Evolutionary conservation across 2,888 invertebrate species (phyloP).

Genomic region (Drosophila differens): DNA sequence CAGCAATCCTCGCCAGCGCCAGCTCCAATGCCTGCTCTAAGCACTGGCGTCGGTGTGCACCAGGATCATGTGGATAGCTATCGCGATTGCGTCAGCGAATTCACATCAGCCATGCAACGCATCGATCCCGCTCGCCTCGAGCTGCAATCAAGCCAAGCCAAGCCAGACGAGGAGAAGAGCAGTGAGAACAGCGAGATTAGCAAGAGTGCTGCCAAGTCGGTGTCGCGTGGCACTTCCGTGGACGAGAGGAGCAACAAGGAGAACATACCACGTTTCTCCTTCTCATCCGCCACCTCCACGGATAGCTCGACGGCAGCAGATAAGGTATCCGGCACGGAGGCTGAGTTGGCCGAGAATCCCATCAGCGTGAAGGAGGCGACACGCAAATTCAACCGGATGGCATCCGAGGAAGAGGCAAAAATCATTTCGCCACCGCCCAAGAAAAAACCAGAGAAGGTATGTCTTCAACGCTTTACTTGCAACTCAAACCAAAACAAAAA

Average conservation of each 20-base stretch:
- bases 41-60: conserved; percentile 61
- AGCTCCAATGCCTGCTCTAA: conserved; percentile 7
- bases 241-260: conserved; percentile 83
- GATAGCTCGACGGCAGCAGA: conserved; percentile 62
- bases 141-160: conserved; percentile 33
- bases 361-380: conserved; percentile 96
- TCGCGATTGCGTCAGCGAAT: conserved; percentile 84
- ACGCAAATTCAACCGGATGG: conserved; percentile 96
- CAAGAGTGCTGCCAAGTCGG: conserved; percentile 39
- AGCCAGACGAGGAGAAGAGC: conserved; percentile 17
- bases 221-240: conserved; percentile 86
- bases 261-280: conserved; percentile 81
- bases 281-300: conserved; percentile 79
- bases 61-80: conserved; percentile 81
- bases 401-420: conserved; percentile 90
- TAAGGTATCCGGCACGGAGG: conserved; percentile 51
- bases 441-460: conserved; percentile 89
- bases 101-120: conserved; percentile 79
- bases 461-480: conserved; percentile 64
- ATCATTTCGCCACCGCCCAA: conserved; percentile 86
- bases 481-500: not conserved
- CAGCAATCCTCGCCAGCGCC: conserved; percentile 53
- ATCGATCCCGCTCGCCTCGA: conserved; percentile 73
- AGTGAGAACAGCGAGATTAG: conserved; percentile 7
- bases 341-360: conserved; percentile 86